Base-by-base conservation (phyloP, 2,888 invertebrate species). In the Papilio elwesi region DNA sequence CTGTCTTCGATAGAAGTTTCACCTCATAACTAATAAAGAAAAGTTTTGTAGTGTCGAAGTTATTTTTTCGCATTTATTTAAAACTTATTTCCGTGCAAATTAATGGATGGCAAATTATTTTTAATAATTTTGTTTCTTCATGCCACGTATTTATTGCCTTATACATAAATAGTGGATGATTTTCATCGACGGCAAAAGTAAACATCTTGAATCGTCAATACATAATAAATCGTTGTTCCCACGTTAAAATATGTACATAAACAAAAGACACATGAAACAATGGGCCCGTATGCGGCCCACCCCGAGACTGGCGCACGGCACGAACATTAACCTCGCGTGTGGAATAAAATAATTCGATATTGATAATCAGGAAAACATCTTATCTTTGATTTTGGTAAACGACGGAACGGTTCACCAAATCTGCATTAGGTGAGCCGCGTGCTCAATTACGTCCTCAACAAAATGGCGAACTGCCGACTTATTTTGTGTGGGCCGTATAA, bases 231-330 rank as follows among this genome's bases (percentile, higher is more conserved):
- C 15, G 70, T 75, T 77, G 85, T 90, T 92, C 92, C 89, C 92
- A 92, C 91, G 90, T 86, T 76, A 78, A 76, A 82, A 78, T 74
- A 74, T 74, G 73, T 74, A 76, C 73, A 81, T 81, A 83, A 71
- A 76, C 74, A 84, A 81, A 43, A 84, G 79, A 81, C 82, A 80
- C 78, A 76, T 80, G 80, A 88, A 87, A 92, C 92, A 93, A 92
- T 92, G 83, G 84, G 80, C 92, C 92, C 92, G 89, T 91, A 92
- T 92, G 78, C 78, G 78, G 90, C 82, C 92, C 91, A 91, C 93
- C 91, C 91, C 74, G 75, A 76, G 79, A 78, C 77, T 15, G n/a
- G 52, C 8, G 43, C 80, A 74, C 78, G 80, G 77, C 78, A 49
- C 74, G 91, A 84, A 87, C 87, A 82, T 82, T 83, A 84, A 82